Evolutionary conservation across 2,888 invertebrate species (phyloP), one percentile per base, ranked within the genome.

Genomic region (Caenorhabditis virilis): DNA sequence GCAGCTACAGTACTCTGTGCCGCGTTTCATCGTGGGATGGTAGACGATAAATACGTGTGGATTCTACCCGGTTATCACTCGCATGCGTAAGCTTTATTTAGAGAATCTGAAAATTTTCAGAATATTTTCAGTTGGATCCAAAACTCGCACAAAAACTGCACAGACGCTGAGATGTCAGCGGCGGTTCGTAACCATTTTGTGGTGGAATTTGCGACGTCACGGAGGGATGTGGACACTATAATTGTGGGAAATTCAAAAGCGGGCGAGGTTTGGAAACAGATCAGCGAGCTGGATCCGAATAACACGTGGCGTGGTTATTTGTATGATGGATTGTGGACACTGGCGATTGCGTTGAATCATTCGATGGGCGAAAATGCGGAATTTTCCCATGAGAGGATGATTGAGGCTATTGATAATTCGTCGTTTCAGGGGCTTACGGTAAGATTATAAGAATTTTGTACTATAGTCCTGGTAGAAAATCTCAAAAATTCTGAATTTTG

Each of bases 321-420:
- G 11, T 98, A 97, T 84, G 97, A 98, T 85, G 97, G 93, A 4
- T 91, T 98, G 72, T 97, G 97, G 95, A 92, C 95, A 0, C 92
- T 97, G 73, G 97, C 97, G 0, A 85, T 93, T 62, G 95, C 95
- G 0, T 91, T 98, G 36, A 59, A 49, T 22, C 49, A 65, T 36
- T 54, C 69, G 4, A 57, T 70, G 48, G 63, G 52, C 9, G 53
- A 53, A 9, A 64, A 74, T 42, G 69, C 58, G 0, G 59, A 65
- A 9, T 66, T 72, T 39, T 62, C 64, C 9, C 66, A 69, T 53
- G 46, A 65, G 15, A 51, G 62, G 35, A 66, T 79, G 33, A 56
- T 79, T 9, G 56, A 65, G 6, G 93, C 94, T 0, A 87, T 97
- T 38, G 89, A 90, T 74, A 92, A 92, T 78, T 95, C 93, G 23